phyloP scores from a whole-genome alignment of 2,888 invertebrate genomes.

The Scaptomyza polygonia region DNA sequence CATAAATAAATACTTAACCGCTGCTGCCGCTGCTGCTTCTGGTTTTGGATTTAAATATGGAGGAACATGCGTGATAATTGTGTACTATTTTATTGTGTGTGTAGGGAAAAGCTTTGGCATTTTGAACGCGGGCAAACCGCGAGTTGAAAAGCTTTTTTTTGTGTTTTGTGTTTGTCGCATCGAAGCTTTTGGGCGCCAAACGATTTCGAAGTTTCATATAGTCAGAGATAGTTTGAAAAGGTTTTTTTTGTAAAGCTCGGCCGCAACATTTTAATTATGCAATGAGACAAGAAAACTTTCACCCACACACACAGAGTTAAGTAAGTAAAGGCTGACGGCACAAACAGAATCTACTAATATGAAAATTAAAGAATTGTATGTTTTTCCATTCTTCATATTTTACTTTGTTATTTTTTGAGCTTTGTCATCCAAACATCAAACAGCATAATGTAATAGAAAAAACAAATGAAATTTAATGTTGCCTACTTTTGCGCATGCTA shows the following conservation, averaged over 20 bases:
- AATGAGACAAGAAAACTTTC: conserved; percentile 52
- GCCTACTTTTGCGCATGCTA: conserved; percentile 14
- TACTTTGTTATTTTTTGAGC: too few species aligned
- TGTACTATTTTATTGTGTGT: background rate
- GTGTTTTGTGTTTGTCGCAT: too few species aligned
- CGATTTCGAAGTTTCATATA: conserved; percentile 27
- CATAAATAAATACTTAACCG: conserved; percentile 51
- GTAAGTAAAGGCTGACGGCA: too few species aligned
- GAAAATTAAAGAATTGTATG: too few species aligned
- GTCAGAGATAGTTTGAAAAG: too few species aligned
- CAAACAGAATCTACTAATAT: background rate
- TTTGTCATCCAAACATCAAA: too few species aligned
- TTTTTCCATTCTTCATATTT: too few species aligned
- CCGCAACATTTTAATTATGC: conserved; percentile 54
- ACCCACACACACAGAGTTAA: background rate
- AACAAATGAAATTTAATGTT: background rate
- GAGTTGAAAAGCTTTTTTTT: conserved; percentile 17
- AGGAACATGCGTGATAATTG: background rate
- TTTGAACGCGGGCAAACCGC: too few species aligned
- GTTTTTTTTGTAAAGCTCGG: conserved; percentile 34
- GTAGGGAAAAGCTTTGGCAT: background rate
- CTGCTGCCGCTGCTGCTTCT: conserved; percentile 20
- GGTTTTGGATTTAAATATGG: conserved; percentile 20
- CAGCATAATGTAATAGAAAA: too few species aligned
- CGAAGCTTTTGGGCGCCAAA: conserved; percentile 5